Percentiles rank a stretch among this genome's conserved stretches.
These are phyloP conservation scores for Neodiprion fabricii DNA, from an alignment of 1,140 invertebrate genomes.

Conservation along the genomic window DNA sequence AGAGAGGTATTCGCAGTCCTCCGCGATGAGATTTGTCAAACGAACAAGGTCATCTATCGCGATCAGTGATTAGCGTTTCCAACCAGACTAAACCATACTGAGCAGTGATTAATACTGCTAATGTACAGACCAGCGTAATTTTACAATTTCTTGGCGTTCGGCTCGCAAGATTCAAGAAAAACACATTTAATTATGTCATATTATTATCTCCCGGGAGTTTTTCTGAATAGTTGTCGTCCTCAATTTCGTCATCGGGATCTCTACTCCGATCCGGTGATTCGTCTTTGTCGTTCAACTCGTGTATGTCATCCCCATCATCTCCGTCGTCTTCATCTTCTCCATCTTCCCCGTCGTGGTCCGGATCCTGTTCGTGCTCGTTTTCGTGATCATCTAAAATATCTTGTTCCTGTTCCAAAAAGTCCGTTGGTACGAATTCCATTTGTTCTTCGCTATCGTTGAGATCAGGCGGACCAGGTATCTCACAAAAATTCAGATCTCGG, in stretches of 20 bases:
- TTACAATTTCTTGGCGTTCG: background rate
- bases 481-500: slow-evolving; percentile 42
- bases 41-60: background rate
- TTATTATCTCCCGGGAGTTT: background rate
- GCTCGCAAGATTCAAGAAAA: background rate
- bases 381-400: slow-evolving; percentile 56
- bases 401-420: slow-evolving; percentile 58
- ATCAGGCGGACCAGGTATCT: slow-evolving; percentile 43
- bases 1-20: background rate
- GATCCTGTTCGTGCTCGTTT: slow-evolving; percentile 39
- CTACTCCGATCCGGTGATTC: background rate
- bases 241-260: background rate
- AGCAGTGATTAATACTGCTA: background rate
- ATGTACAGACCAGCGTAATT: background rate
- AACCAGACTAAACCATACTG: background rate
- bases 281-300: background rate
- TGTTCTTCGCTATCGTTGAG: slow-evolving; percentile 54
- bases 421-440: slow-evolving; percentile 60
- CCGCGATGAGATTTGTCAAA: background rate
- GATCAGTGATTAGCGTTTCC: background rate
- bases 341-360: slow-evolving; percentile 34
- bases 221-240: background rate
- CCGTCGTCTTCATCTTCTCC: slow-evolving; percentile 34
- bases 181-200: background rate
- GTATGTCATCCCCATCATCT: slow-evolving; percentile 26